Base-by-base conservation (phyloP, 2,113 vertebrate genomes). In the Pantherophis guttatus region DNA sequence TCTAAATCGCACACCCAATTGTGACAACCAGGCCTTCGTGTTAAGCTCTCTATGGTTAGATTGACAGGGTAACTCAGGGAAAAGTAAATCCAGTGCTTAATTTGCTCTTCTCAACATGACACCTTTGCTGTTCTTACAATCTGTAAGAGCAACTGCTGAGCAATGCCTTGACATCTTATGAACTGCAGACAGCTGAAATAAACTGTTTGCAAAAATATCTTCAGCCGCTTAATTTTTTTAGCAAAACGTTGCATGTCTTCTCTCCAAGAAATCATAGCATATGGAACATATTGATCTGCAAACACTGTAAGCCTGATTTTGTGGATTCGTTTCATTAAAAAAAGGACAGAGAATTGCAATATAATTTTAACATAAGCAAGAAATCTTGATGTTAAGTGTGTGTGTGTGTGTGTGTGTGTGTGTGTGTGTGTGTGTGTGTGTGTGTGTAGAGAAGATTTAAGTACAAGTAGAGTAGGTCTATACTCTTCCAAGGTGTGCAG, bases 381-480 rank as follows among this genome's bases (percentile, higher is more conserved):
- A n/a, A 44, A 65, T 85, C 8, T 44, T 81, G 55, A 93, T 39
- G 21, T 55, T n/a, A 29, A 26, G 1, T 87, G 8, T 81, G 33
- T 48, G 8, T 9, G 81, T 50, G 15, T 39, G 44, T 86, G 15
- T 15, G 29, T 17, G 23, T 59, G 55, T 57, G n/a, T n/a, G 5
- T 57, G 57, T 58, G 1, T 87, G 8, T 81, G 33, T 48, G 8
- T 9, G 81, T 50, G 15, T 39, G 5, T 57, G 57, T 58, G 3
- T 62, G 59, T 26, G 24, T 62, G 0, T 11, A 48, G 4, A 8
- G 23, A 13, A 59, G 57, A 62, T 44, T 0, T 57, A 57, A n/a
- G 3, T 33, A 11, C 54, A 5, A 8, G 85, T 59, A 21, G 0
- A 0, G 17, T 53, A 8, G 0, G 0, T 21, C 8, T 93, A 90